Evolutionary conservation across 2,797 vertebrate species (phyloP).

Genomic region (Coluber constrictor): DNA sequence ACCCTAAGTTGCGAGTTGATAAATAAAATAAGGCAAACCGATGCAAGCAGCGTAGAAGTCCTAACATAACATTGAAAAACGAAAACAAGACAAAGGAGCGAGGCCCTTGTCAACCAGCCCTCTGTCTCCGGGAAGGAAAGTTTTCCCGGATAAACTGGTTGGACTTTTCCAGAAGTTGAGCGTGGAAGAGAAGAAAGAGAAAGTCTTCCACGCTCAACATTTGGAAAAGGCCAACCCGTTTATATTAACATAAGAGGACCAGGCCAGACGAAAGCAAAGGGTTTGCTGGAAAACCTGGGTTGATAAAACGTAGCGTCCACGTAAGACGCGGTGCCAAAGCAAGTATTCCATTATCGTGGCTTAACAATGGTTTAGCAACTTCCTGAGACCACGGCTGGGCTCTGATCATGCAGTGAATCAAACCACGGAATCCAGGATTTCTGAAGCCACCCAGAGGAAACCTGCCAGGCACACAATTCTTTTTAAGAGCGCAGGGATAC

Average conservation of each 20-base stretch:
- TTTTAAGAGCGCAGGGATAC: background rate
- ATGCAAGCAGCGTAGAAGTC: background rate
- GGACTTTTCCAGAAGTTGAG: no score
- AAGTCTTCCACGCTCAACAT: background rate
- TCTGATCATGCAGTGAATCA: accelerated
- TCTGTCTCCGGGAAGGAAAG: background rate
- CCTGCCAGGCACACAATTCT: background rate
- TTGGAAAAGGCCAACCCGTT: background rate
- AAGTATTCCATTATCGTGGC: background rate
- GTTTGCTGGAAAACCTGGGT: background rate
- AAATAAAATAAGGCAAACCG: background rate
- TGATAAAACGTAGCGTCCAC: background rate
- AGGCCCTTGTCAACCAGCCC: background rate
- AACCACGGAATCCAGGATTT: background rate
- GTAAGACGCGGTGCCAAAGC: background rate
- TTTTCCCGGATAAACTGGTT: background rate
- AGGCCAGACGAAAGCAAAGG: background rate
- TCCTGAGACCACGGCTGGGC: background rate
- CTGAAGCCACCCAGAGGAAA: background rate
- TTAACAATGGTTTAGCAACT: background rate
- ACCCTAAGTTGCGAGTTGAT: background rate
- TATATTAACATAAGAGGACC: background rate
- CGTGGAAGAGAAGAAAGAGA: no score
- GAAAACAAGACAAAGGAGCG: background rate
- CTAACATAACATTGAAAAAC: background rate